Base-by-base conservation (phyloP, 2,113 vertebrate species). In the Odontesthes bonariensis region DNA sequence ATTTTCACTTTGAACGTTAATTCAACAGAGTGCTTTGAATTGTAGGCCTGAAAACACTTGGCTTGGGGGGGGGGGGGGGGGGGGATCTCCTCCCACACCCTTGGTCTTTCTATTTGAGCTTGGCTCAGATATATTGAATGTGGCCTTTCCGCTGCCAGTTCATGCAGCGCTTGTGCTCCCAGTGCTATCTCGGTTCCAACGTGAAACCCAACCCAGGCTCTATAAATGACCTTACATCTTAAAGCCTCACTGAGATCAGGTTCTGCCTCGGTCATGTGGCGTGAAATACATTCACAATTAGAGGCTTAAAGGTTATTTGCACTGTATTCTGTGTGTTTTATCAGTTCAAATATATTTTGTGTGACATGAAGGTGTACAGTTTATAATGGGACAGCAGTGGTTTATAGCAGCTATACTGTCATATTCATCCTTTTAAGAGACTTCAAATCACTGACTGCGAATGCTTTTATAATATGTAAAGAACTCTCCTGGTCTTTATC, bases 1-100 rank as follows among this genome's bases (percentile, higher is more conserved):
- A 92, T 86, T 88, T 91, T 91, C 81, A 84, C 86, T 90, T 92
- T 82, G 88, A 92, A 78, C 72, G 79, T 92, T 86, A 88, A 91
- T 89, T 91, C 77, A 81, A 70, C 62, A 46, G 77, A 86, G 80
- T 79, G 83, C 70, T 75, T 63, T 88, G 79, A 88, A 86, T 77
- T 83, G 81, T 75, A 53, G 62, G 23, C 53, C 27, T 85, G 75
- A 61, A 86, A 82, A 82, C 80, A 81, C 82, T 83, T 83, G 70
- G 49, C 33, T 4, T 69, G 75, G 65, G 65, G 54, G 60, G 6
- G 68, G 67, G 62, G 59, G 60, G 74, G 67, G 67, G 59, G 60
- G 74, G 67, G 64, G 59, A 54, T 81, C 70, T 81, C 82, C 75
- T 79, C 77, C 79, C 78, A 69, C 75, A 60, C 63, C 66, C 74